phyloP scores from a whole-genome alignment of 2,888 invertebrate genomes.

The Hypselothyrea guttata region DNA sequence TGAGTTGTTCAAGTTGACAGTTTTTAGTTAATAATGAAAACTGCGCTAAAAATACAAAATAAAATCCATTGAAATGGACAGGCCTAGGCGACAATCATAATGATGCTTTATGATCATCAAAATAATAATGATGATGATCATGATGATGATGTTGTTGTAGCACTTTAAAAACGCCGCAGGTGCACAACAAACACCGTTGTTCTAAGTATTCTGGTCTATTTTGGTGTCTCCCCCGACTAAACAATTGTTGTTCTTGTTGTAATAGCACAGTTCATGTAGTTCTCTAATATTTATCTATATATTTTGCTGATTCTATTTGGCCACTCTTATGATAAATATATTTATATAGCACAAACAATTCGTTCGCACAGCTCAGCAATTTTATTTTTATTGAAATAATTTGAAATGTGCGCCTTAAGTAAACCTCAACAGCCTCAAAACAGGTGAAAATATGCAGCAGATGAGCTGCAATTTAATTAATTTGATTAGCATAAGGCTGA shows the following conservation, averaged over 20 bases:
- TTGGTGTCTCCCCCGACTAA: neutral
- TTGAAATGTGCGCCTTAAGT: constrained; percentile 35
- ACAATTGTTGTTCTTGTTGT: constrained; percentile 21
- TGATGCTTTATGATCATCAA: neutral
- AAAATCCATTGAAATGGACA: constrained; percentile 51
- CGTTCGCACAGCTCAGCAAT: constrained; percentile 11
- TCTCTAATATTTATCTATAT: constrained; percentile 10
- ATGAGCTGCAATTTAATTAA: constrained; percentile 32
- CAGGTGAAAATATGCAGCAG: constrained; percentile 1
- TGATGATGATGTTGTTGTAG: constrained; percentile 17
- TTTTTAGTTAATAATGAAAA: constrained; percentile 69
- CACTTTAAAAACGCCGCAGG: constrained; percentile 36
- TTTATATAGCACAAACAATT: constrained; percentile 39
- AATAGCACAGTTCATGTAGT: constrained; percentile 51
- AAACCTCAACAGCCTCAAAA: too few species aligned
- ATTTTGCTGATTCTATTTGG: neutral
- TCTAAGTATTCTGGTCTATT: constrained; percentile 5
- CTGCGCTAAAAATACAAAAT: constrained; percentile 48
- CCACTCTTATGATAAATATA: neutral
- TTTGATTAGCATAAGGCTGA: constrained; percentile 40
- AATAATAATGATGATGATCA: constrained; percentile 6
- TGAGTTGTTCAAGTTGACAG: constrained; percentile 54
- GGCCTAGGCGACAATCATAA: constrained; percentile 19
- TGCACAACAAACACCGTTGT: constrained; percentile 26
- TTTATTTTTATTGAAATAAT: constrained; percentile 51